A percentile compares a stretch with the other conserved stretches of the same genome.
phyloP scores from a whole-genome alignment of 2,888 invertebrate species.

The Amaurobius ferox region DNA sequence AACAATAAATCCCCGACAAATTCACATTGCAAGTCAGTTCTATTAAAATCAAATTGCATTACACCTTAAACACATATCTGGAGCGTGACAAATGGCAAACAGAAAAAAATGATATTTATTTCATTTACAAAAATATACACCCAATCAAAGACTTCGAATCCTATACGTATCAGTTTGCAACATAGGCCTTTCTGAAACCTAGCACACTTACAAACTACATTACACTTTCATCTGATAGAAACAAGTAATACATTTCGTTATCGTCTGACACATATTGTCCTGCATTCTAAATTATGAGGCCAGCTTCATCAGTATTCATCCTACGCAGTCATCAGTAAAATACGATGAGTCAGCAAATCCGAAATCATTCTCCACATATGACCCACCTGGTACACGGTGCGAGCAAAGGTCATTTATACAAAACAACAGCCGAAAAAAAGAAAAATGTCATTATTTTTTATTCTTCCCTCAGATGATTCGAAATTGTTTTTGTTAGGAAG shows the following conservation, averaged over 20 bases:
- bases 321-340: background rate
- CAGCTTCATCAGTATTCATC: background rate
- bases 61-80: no score
- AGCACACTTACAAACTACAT: no score
- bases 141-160: no score
- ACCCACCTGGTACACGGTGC: slow-evolving; percentile 4
- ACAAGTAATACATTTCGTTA: background rate
- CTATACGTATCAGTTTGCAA: no score
- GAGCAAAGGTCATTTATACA: background rate
- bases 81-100: no score
- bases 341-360: background rate
- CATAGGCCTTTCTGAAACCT: no score
- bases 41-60: no score
- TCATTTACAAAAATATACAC: no score
- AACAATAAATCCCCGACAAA: no score
- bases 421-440: background rate
- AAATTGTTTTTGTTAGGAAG: background rate
- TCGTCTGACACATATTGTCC: background rate
- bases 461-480: background rate
- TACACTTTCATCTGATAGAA: no score
- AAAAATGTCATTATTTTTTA: background rate
- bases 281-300: background rate
- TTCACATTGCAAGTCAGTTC: no score
- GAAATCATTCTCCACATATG: background rate
- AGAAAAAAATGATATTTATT: no score